These are phyloP conservation scores for Sphinx pinastri DNA, from an alignment of 2,888 invertebrate genomes.

Conservation along the genomic window DNA sequence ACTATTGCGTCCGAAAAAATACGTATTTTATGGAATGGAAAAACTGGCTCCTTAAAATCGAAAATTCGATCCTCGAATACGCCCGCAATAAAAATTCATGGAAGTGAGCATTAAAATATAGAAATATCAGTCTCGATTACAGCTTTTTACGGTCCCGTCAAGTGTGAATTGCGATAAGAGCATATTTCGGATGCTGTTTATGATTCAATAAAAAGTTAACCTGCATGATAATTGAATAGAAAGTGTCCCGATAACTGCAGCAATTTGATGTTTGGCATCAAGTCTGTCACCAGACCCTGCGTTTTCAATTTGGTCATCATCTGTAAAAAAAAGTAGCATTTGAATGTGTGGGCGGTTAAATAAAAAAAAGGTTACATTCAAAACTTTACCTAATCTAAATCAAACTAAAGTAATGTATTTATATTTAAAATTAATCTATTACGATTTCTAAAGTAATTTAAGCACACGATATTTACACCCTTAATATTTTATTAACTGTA, in stretches of 20 bases:
- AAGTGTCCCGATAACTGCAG: slow-evolving; percentile 92
- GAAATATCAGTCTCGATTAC: slow-evolving; percentile 18
- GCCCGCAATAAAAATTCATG: slow-evolving; percentile 7
- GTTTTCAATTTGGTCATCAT: slow-evolving; percentile 77
- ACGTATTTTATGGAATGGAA: neutral
- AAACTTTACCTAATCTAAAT: too few relatives aligned
- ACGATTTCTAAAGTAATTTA: neutral
- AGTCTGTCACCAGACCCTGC: slow-evolving; percentile 91
- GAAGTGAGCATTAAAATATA: slow-evolving; percentile 30
- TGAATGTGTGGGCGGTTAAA: too few relatives aligned
- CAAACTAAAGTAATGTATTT: too few relatives aligned
- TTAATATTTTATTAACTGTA: neutral
- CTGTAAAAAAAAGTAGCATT: slow-evolving; percentile 44
- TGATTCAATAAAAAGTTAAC: slow-evolving; percentile 53
- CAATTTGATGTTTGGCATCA: slow-evolving; percentile 91
- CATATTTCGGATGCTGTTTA: slow-evolving; percentile 29
- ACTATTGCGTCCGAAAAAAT: neutral
- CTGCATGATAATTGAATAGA: slow-evolving; percentile 89
- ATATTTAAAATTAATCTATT: too few relatives aligned
- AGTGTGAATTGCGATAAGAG: slow-evolving; percentile 34
- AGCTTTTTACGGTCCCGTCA: slow-evolving; percentile 38
- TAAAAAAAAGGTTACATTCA: too few relatives aligned
- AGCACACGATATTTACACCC: neutral
- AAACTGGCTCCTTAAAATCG: slow-evolving; percentile 9
- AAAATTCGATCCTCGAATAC: slow-evolving; percentile 6